Evolutionary conservation across 2,113 vertebrate species (phyloP), one percentile per base, ranked within the genome.

Genomic region (Notothenia coriiceps): DNA sequence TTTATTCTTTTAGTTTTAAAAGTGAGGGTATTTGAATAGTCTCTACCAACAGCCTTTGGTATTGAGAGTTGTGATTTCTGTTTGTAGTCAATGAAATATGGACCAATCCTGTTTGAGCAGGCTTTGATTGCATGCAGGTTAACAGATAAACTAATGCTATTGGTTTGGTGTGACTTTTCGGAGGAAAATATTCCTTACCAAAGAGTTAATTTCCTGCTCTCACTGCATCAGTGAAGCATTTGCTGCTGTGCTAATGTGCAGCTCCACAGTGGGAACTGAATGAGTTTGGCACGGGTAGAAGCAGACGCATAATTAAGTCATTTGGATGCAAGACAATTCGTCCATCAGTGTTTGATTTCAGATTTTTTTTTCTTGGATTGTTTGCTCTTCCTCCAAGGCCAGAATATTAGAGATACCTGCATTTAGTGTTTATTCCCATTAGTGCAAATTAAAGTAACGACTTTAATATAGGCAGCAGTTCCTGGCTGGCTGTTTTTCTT

Each of bases 161-260:
- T 56, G 6, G 13, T 47, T 55, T 12, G 54, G 4, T 44, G 10
- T 47, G 2, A 51, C 14, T 46, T 70, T 10, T 33, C 18, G 25
- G 17, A 8, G 33, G 10, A 40, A 62, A 56, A 54, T 70, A 52
- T 63, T 78, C 35, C 20, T 18, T 29, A 70, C 68, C 79, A 72
- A 88, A 84, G 86, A 40, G 63, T 81, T 44, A 29, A 80, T 88
- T 86, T 91, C 65, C 57, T 74, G 68, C 72, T 83, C 50, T 40
- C 35, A 40, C 35, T 60, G 80, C 33, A 61, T 57, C 71, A 70
- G 70, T 46, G 59, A 62, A 51, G 73, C 70, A 25, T 64, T 40
- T 71, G 55, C 68, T 0, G 10, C 49, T 44, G 5, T 49, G 75
- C 60, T 77, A 71, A 85, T 83, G 81, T 60, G 61, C 74, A 61